Evolutionary conservation across 2,113 vertebrate species (phyloP).

Genomic region (Cyanistes caeruleus): DNA sequence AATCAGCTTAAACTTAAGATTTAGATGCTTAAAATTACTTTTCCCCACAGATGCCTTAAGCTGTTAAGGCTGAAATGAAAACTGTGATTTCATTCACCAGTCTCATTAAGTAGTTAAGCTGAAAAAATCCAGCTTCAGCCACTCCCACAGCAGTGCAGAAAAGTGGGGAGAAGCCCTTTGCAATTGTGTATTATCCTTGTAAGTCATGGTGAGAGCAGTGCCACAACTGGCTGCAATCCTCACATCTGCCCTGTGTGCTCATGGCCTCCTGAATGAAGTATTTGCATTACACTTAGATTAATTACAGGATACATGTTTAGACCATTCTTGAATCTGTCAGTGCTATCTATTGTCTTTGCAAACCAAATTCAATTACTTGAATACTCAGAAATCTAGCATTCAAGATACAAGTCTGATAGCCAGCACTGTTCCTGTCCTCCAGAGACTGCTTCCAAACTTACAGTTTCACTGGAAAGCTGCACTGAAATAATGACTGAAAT

Average conservation of each 20-base stretch:
- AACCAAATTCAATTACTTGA: background rate
- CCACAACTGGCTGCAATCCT: background rate
- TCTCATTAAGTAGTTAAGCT: background rate
- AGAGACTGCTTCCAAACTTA: background rate
- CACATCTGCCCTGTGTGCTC: background rate
- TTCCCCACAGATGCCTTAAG: background rate
- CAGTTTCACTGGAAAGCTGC: background rate
- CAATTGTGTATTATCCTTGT: background rate
- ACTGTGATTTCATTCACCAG: slow-evolving; percentile 19
- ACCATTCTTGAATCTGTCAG: background rate
- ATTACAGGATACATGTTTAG: background rate
- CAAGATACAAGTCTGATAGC: background rate
- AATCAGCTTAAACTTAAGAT: slow-evolving; percentile 27
- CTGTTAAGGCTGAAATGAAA: slow-evolving; percentile 39
- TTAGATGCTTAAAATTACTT: slow-evolving; percentile 22
- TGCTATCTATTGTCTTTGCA: background rate
- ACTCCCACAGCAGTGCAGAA: background rate
- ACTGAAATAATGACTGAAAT: background rate
- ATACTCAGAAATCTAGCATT: background rate
- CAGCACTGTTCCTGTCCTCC: background rate
- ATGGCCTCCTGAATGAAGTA: background rate
- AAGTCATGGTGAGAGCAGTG: background rate
- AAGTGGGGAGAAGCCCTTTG: background rate
- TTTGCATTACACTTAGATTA: background rate
- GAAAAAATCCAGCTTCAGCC: background rate